These are phyloP conservation scores for Propithecus coquereli DNA, from an alignment of 2,113 vertebrate species.

Conservation along the genomic window DNA sequence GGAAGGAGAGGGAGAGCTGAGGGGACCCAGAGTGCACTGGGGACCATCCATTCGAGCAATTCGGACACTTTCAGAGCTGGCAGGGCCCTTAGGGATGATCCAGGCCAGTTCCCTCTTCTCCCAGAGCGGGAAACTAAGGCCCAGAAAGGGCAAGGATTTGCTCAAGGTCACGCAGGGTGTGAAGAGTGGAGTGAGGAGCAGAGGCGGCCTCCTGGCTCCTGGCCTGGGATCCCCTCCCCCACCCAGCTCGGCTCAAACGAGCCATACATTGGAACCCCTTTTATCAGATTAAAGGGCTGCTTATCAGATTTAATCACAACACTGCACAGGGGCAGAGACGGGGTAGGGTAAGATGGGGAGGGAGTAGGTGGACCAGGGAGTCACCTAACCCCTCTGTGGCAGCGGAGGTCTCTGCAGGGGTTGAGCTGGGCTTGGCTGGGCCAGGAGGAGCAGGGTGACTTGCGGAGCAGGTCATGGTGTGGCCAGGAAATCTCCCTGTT, in stretches of 20 bases:
- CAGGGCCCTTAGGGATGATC: not conserved
- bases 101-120: not conserved
- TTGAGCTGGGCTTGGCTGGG: not conserved
- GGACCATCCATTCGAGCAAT: not conserved
- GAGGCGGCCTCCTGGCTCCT: not conserved
- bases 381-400: fast-evolving
- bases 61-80: not conserved
- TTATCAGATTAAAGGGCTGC: not conserved
- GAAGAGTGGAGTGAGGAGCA: not conserved
- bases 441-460: not conserved
- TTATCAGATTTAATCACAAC: not conserved
- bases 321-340: not conserved
- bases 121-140: not conserved
- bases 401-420: not conserved
- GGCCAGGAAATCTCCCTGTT: not conserved
- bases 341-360: too few species aligned
- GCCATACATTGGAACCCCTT: not conserved
- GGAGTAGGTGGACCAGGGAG: too few species aligned
- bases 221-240: not conserved
- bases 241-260: not conserved
- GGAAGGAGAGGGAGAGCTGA: not conserved
- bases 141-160: not conserved
- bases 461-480: not conserved
- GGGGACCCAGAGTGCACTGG: not conserved
- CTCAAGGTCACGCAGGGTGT: not conserved